Evolutionary conservation across 2,797 vertebrate species (phyloP), one percentile per base, ranked within the genome.

Genomic region (Fistularia tabacaria): DNA sequence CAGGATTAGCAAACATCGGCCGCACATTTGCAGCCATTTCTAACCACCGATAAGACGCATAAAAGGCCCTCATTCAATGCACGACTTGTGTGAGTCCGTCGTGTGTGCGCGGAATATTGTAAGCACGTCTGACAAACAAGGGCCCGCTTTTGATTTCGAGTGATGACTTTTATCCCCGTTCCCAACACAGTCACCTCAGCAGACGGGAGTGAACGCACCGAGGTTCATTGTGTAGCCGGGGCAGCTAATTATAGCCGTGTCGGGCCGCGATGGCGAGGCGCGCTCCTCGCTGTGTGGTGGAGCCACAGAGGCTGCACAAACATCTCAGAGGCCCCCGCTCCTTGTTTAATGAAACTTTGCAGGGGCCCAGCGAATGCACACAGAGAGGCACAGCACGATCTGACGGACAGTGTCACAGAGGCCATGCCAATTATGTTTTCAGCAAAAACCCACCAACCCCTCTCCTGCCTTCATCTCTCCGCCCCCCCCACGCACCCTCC

Each of bases 361-460:
- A 76, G 84, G 76, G 86, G 81, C 83, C 80, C 73, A 13, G 66
- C 12, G 48, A 80, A 78, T 68, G 64, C 79, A 79, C 80, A 83
- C 76, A 71, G 75, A 78, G 81, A 79, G 74, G 78, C 79, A 68
- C 69, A 71, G 77, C 84, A 52, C 79, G 77, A 69, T 79, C 76
- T 87, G 83, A 88, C 59, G 59, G 77, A 80, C 82, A 80, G 79
- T 85, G 87, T 88, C 85, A 85, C 67, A 0, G 68, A 57, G 85
- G 84, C 81, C 82, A 84, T 61, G 79, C 69, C 84, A 90, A 89
- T 90, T 90, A 89, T 85, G 82, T 84, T 87, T 86, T 87, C 84
- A 85, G 73, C 80, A 66, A 77, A 71, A 64, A 66, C 67, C 76
- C 73, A 64, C 73, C 57, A 51, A 62, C 46, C 71, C 65, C 64